Percentiles rank a stretch among this genome's conserved stretches.
phyloP scores from a whole-genome alignment of 2,888 invertebrate species.

The Lottia scabra region DNA sequence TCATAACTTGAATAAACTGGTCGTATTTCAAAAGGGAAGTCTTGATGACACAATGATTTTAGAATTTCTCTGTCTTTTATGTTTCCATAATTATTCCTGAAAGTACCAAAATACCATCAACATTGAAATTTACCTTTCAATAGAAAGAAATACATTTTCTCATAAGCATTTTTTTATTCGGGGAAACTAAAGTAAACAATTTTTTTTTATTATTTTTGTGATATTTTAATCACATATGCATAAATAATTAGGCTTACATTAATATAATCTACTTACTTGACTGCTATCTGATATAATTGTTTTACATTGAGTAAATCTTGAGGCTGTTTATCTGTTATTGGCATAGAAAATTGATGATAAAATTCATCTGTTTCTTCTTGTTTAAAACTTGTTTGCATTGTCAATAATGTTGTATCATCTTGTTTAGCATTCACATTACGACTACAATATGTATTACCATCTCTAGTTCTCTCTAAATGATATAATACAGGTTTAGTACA shows the following conservation, averaged over 20 bases:
- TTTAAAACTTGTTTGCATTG: slow-evolving; percentile 66
- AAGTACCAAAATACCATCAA: neutral
- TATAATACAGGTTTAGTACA: slow-evolving; percentile 66
- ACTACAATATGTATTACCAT: slow-evolving; percentile 68
- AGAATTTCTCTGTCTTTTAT: slow-evolving; percentile 34
- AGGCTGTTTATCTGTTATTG: slow-evolving; percentile 63
- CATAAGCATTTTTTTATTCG: too few relatives aligned
- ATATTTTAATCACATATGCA: too few relatives aligned
- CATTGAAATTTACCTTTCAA: too few relatives aligned
- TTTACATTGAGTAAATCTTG: slow-evolving; percentile 53
- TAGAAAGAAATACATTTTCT: too few relatives aligned
- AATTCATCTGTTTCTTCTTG: slow-evolving; percentile 56
- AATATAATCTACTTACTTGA: slow-evolving; percentile 34
- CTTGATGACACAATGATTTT: slow-evolving; percentile 35
- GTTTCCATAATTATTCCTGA: slow-evolving; percentile 10
- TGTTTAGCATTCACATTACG: slow-evolving; percentile 69
- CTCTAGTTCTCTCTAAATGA: slow-evolving; percentile 68
- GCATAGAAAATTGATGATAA: slow-evolving; percentile 67
- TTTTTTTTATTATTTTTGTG: too few relatives aligned
- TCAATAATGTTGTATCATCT: slow-evolving; percentile 67
- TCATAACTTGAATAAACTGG: slow-evolving; percentile 42
- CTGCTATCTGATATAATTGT: slow-evolving; percentile 40
- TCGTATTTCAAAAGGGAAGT: slow-evolving; percentile 46
- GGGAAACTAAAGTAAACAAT: too few relatives aligned
- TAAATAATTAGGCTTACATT: too few relatives aligned